phyloP scores from a whole-genome alignment of 2,888 invertebrate genomes.

The Leptinotarsa haldemani region DNA sequence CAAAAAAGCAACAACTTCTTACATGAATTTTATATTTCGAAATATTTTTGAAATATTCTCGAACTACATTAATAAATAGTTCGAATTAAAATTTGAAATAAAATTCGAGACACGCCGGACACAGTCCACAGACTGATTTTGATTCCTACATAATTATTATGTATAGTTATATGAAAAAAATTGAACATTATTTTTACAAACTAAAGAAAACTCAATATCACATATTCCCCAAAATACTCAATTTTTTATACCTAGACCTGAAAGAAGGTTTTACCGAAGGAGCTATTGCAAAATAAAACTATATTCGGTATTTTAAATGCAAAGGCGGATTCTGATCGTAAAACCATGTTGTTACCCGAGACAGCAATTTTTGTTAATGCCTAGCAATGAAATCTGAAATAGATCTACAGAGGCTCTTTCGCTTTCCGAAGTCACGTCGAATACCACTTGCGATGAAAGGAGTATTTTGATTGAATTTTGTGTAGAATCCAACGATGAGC shows the following conservation, averaged over 20 bases:
- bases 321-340: slow-evolving; percentile 22
- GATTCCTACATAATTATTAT: too few relatives aligned
- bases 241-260: too few relatives aligned
- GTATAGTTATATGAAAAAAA: too few relatives aligned
- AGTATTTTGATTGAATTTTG: slow-evolving; percentile 24
- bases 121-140: too few relatives aligned
- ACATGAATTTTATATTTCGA: too few relatives aligned
- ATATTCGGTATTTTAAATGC: slow-evolving; percentile 1
- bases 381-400: slow-evolving; percentile 1
- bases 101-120: background rate
- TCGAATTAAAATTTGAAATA: background rate
- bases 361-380: slow-evolving; percentile 6
- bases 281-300: too few relatives aligned
- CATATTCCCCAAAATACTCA: too few relatives aligned
- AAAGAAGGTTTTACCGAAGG: too few relatives aligned
- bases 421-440: background rate
- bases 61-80: background rate
- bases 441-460: slow-evolving; percentile 12
- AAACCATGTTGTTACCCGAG: background rate
- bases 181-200: too few relatives aligned
- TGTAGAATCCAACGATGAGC: background rate
- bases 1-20: too few relatives aligned
- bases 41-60: too few relatives aligned
- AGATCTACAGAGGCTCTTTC: background rate
- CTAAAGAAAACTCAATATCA: too few relatives aligned